Percentiles rank a stretch among this genome's conserved stretches.
phyloP scores from a whole-genome alignment of 2,888 invertebrate species.

The Diachrysia chrysitis region DNA sequence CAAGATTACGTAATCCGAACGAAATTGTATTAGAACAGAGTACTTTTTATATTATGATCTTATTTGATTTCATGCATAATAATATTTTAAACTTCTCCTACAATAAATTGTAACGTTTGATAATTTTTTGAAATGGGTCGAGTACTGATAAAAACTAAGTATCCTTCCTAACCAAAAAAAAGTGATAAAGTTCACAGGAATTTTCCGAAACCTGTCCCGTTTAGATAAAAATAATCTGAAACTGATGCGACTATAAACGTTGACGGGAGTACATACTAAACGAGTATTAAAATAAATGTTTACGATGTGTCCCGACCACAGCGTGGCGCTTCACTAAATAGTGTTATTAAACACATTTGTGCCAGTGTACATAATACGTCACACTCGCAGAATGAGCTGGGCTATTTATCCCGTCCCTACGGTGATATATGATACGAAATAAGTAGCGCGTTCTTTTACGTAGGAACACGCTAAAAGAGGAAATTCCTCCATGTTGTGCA shows the following conservation, averaged over 20 bases:
- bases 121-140: too few relatives aligned
- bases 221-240: constrained; percentile 42
- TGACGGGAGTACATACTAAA: constrained; percentile 28
- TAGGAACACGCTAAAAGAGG: constrained; percentile 10
- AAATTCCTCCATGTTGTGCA: constrained; percentile 8
- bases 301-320: constrained; percentile 31
- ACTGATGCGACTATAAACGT: constrained; percentile 29
- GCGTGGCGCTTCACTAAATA: constrained; percentile 11
- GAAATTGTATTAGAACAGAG: not conserved
- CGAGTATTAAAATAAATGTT: constrained; percentile 43
- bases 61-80: not conserved
- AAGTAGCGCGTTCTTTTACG: constrained; percentile 29
- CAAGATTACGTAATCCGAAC: not conserved
- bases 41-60: not conserved
- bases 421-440: constrained; percentile 23
- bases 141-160: not conserved
- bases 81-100: not conserved
- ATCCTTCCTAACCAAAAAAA: constrained; percentile 3
- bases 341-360: constrained; percentile 22
- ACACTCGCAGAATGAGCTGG: constrained; percentile 10
- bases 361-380: constrained; percentile 13
- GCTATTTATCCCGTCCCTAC: constrained; percentile 22
- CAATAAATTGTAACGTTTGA: not conserved
- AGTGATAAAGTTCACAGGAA: constrained; percentile 16
- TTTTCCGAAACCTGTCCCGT: constrained; percentile 23